Evolutionary conservation across 2,113 vertebrate genomes (phyloP), one percentile per base, ranked within the genome.

Genomic region (Peromyscus maniculatus): DNA sequence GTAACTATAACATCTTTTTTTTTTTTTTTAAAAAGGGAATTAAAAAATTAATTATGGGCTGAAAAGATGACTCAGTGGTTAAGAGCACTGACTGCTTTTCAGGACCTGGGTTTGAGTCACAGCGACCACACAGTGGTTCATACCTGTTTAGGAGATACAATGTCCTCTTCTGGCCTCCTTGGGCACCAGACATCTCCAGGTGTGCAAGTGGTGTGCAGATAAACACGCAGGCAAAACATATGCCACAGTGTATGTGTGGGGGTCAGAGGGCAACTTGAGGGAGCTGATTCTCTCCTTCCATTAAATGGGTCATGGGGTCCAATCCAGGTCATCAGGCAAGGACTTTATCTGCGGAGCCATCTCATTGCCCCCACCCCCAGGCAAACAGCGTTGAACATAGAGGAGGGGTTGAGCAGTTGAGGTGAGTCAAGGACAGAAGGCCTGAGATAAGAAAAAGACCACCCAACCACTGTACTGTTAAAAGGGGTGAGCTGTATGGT

Each of bases 301-400:
- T 39, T 24, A 7, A 43, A 13, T 64, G 57, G n/a, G 3, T 43
- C 57, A 39, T 43, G 36, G 12, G 22, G 13, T 43, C n/a, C n/a
- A 64, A 19, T 64, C 39, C 6, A 28, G n/a, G 52, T 43, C 59
- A 43, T 31, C 24, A 43, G 33, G 82, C 59, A 84, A 64, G 59
- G 43, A 12, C 62, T 67, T 33, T 49, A 49, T 33, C 39, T 67
- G 31, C 7, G 2, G 28, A 67, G 83, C 8, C 39, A 33, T 46
- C 83, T 86, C 16, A 2, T 39, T 64, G 15, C 24, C 57, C 59
- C 59, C 36, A 31, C 31, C 26, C 26, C 39, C 16, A 31, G 5
- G n/a, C 4, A 64, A 33, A 91, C 87, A 72, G 87, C 69, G 93
- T 89, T 89, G 36, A 83, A 74, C 75, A 87, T 57, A 88, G 89